A percentile compares a stretch with the other conserved stretches of the same genome.
phyloP scores from a whole-genome alignment of 2,888 invertebrate genomes.

The Parnassius glacialis region DNA sequence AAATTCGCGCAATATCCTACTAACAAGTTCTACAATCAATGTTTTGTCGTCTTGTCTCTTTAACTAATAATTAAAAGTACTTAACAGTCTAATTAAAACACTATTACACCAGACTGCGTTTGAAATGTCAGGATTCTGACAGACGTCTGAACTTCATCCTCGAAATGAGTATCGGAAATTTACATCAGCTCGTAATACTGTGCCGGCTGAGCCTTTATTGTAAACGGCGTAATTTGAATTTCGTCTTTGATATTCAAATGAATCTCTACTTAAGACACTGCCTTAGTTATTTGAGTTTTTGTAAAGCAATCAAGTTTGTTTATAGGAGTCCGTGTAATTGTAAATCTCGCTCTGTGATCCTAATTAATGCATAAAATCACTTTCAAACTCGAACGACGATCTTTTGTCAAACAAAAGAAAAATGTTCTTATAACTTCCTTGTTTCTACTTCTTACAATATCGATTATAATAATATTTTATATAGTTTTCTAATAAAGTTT shows the following conservation, averaged over 20 bases:
- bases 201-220: slow-evolving; percentile 77
- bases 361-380: slow-evolving; percentile 77
- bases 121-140: slow-evolving; percentile 55
- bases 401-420: slow-evolving; percentile 44
- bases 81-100: slow-evolving; percentile 26
- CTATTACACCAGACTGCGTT: slow-evolving; percentile 30
- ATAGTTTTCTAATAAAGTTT: too few species aligned
- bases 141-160: slow-evolving; percentile 73
- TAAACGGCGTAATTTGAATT: slow-evolving; percentile 81
- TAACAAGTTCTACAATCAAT: too few species aligned
- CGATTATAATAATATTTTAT: too few species aligned
- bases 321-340: slow-evolving; percentile 76
- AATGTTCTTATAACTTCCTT: slow-evolving; percentile 35
- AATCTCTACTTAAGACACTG: slow-evolving; percentile 79
- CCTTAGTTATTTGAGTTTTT: slow-evolving; percentile 81
- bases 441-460: too few species aligned
- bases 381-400: slow-evolving; percentile 53
- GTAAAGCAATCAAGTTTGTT: slow-evolving; percentile 81
- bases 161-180: slow-evolving; percentile 80
- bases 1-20: too few species aligned
- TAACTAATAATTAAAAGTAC: not conserved
- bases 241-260: slow-evolving; percentile 81
- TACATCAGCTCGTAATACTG: slow-evolving; percentile 79
- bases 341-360: slow-evolving; percentile 76
- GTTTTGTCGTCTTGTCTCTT: too few species aligned